phyloP scores from a whole-genome alignment of 1,140 invertebrate genomes.

The Drosophila hydei region DNA sequence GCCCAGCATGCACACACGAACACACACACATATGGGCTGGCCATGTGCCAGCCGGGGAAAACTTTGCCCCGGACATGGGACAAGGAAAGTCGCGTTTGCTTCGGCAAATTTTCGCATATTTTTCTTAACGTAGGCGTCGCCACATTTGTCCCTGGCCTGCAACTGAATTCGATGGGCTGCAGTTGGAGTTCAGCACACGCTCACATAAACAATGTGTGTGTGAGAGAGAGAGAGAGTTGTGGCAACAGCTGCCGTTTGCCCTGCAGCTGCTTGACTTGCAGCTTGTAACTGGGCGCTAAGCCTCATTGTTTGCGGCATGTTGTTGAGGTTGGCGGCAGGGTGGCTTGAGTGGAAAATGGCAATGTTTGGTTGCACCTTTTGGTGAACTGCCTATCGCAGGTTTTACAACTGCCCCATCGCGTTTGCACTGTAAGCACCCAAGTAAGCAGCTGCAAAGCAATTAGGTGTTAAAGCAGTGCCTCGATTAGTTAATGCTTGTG shows the following conservation, averaged over 20 bases:
- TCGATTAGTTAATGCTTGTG: neutral
- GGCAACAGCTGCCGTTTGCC: conserved; percentile 40
- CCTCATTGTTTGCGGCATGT: conserved; percentile 55
- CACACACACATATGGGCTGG: conserved; percentile 46
- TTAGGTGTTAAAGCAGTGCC: conserved; percentile 25
- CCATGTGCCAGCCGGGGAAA: conserved; percentile 57
- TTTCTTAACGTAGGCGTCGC: conserved; percentile 74
- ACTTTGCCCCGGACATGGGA: conserved; percentile 61
- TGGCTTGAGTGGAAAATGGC: neutral
- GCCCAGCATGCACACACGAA: conserved; percentile 48
- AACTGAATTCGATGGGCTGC: conserved; percentile 54
- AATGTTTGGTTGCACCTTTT: conserved; percentile 14
- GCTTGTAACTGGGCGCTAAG: conserved; percentile 71
- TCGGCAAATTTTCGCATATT: conserved; percentile 74
- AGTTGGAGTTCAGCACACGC: conserved; percentile 16
- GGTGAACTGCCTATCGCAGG: conserved; percentile 29
- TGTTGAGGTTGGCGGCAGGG: neutral
- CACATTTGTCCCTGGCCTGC: conserved; percentile 65
- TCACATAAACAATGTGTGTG: conserved; percentile 13
- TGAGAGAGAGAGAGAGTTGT: conserved; percentile 32
- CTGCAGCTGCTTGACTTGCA: conserved; percentile 68
- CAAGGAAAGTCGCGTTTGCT: conserved; percentile 60
- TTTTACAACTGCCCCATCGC: conserved; percentile 24
- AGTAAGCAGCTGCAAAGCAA: conserved; percentile 26
- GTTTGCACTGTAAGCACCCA: conserved; percentile 28